These are phyloP conservation scores for Charanyca ferruginea DNA, from an alignment of 2,888 invertebrate genomes.

Conservation along the genomic window DNA sequence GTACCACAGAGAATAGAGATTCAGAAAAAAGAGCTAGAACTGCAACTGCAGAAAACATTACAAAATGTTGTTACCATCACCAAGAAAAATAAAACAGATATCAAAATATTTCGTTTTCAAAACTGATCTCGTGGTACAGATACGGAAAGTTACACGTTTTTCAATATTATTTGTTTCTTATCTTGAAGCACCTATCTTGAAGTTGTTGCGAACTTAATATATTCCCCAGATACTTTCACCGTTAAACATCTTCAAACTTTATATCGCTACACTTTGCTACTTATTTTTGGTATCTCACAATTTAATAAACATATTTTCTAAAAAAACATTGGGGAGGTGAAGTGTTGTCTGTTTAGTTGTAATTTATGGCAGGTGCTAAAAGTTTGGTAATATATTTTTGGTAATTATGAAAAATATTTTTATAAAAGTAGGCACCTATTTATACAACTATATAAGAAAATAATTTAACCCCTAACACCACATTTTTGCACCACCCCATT, in stretches of 20 bases:
- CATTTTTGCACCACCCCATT: no score
- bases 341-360: conserved; percentile 46
- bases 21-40: no score
- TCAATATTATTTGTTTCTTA: conserved; percentile 69
- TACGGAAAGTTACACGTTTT: conserved; percentile 62
- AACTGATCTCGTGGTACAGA: conserved; percentile 56
- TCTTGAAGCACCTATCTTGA: conserved; percentile 69
- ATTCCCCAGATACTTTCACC: conserved; percentile 72
- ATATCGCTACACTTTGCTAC: conserved; percentile 65
- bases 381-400: conserved; percentile 42
- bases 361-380: conserved; percentile 44
- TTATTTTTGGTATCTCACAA: conserved; percentile 65
- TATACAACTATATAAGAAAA: no score
- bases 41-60: background rate
- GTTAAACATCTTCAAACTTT: conserved; percentile 73
- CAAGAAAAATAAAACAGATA: conserved; percentile 19
- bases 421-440: background rate
- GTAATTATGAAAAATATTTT: conserved; percentile 9
- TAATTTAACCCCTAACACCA: no score
- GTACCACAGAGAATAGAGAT: no score
- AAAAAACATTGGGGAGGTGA: conserved; percentile 56
- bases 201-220: conserved; percentile 75
- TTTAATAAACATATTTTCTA: conserved; percentile 63
- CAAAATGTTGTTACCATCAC: conserved; percentile 6
- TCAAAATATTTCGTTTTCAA: conserved; percentile 51